A percentile compares a stretch with the other conserved stretches of the same genome.
These are phyloP conservation scores for Micronisus gabar DNA, from an alignment of 2,113 vertebrate species.

Conservation along the genomic window DNA sequence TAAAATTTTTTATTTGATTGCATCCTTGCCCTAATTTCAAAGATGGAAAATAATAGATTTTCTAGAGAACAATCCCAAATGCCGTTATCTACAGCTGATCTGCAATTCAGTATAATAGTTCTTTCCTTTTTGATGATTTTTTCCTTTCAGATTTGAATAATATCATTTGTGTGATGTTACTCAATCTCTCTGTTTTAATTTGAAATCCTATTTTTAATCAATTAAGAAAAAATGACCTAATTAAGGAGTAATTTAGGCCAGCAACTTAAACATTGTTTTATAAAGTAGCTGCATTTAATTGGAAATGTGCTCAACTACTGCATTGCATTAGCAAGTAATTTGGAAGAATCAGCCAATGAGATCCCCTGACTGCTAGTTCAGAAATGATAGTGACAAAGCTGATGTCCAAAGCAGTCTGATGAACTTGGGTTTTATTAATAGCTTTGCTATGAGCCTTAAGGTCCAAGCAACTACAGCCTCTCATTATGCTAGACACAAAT, in stretches of 20 bases:
- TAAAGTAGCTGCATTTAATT: conserved; percentile 57
- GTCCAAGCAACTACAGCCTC: neutral
- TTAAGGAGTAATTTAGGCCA: conserved; percentile 64
- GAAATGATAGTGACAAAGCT: neutral
- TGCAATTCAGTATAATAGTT: conserved; percentile 44
- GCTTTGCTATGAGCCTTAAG: neutral
- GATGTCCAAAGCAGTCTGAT: neutral
- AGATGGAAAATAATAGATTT: conserved; percentile 52
- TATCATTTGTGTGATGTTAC: conserved; percentile 34
- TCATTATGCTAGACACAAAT: neutral
- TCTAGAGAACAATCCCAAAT: conserved; percentile 41
- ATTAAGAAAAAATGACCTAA: conserved; percentile 67
- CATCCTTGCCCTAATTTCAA: conserved; percentile 56
- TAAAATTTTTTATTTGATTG: conserved; percentile 44
- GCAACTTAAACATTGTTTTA: conserved; percentile 50
- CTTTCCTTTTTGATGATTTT: neutral
- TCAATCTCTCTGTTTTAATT: conserved; percentile 60
- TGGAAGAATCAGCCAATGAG: neutral
- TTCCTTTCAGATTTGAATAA: conserved; percentile 39
- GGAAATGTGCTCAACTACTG: conserved; percentile 45
- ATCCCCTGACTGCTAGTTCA: neutral
- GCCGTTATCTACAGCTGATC: conserved; percentile 50
- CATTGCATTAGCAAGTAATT: conserved; percentile 49
- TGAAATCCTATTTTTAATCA: conserved; percentile 65
- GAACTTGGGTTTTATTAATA: neutral